Evolutionary conservation across 2,797 vertebrate genomes (phyloP), one percentile per base, ranked within the genome.

Genomic region (Syndactyla subalaris): DNA sequence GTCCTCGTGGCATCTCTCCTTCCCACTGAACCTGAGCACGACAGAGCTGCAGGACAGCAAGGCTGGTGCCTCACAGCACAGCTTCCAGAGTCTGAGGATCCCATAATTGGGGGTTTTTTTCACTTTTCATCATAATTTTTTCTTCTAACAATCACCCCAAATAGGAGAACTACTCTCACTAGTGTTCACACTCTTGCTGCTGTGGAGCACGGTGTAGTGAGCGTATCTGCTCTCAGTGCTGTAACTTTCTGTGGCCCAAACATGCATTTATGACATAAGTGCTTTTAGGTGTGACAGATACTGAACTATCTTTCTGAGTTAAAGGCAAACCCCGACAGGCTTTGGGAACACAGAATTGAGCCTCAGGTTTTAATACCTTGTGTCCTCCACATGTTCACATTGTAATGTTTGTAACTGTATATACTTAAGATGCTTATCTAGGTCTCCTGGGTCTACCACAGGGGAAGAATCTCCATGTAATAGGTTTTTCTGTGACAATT

Each of bases 401-500:
- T 51, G 36, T 51, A 85, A 41, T 7, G 2, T 66, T 70, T 92
- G 12, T 82, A 84, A 49, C 43, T 84, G 16, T 67, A 27, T 84
- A 21, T 61, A n/a, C 43, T 76, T 62, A 62, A 76, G 79, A 88
- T 90, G 49, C 15, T 86, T 88, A 63, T 36, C 79, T 90, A 26
- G 59, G n/a, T 86, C 45, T 81, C 43, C 76, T 46, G 85, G 55
- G 70, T 30, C 32, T 86, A 39, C 63, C 91, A 82, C 71, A 39
- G 76, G 59, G 55, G 34, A 94, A 82, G 83, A 94, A 85, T 84
- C 63, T 72, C 39, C 29, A 38, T 45, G 71, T 43, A 59, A 30
- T 46, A 41, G 73, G 30, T 78, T 94, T 94, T 96, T 95, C 82
- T 10, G 1, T 93, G 91, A 82, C 80, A 91, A 46, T 93, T 90